These are phyloP conservation scores for Ophioninae sp. DNA, from an alignment of 2,888 invertebrate genomes.

Conservation along the genomic window DNA sequence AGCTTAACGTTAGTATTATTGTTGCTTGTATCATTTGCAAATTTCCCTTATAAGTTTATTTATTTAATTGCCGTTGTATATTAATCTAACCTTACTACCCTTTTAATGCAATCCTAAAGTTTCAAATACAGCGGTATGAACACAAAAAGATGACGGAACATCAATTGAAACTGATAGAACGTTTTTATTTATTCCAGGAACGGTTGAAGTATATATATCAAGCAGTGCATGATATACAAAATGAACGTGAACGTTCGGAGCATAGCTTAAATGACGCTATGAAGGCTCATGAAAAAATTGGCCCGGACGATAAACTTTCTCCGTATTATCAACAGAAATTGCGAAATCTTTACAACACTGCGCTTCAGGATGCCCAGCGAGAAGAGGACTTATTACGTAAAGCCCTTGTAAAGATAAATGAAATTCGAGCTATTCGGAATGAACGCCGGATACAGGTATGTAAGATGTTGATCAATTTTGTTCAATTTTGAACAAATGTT, in stretches of 20 bases:
- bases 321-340: slow-evolving; percentile 86
- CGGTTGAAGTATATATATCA: slow-evolving; percentile 89
- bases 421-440: slow-evolving; percentile 94
- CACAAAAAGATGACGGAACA: too few relatives aligned
- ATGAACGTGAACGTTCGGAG: slow-evolving; percentile 90
- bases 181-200: slow-evolving; percentile 83
- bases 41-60: neutral
- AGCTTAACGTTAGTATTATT: neutral
- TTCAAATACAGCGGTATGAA: slow-evolving; percentile 25
- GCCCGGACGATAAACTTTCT: slow-evolving; percentile 82
- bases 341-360: slow-evolving; percentile 90
- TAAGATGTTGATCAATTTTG: neutral
- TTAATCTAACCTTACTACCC: too few relatives aligned
- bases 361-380: slow-evolving; percentile 90
- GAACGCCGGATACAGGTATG: slow-evolving; percentile 91
- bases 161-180: slow-evolving; percentile 14
- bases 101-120: neutral
- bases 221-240: slow-evolving; percentile 91
- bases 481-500: neutral
- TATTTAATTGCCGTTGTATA: neutral
- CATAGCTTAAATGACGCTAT: slow-evolving; percentile 90
- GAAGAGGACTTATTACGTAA: slow-evolving; percentile 92
- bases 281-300: slow-evolving; percentile 87
- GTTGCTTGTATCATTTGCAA: neutral
- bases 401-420: slow-evolving; percentile 92